Evolutionary conservation across 2,888 invertebrate species (phyloP), one percentile per base, ranked within the genome.

Genomic region (Drosophila neonasuta): DNA sequence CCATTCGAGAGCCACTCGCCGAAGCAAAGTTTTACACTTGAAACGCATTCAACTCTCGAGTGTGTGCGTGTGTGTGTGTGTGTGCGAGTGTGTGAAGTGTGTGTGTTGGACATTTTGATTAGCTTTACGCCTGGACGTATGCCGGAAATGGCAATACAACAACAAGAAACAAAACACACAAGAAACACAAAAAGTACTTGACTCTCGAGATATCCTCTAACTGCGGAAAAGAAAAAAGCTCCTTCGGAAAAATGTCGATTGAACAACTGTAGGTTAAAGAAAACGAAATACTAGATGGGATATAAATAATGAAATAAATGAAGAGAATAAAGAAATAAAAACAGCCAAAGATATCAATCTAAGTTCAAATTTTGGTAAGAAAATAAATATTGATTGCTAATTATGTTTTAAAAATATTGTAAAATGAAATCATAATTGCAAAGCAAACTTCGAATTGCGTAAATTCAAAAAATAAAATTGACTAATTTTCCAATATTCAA

Each of bases 31-130:
- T 84, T 82, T 80, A 79, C 79, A 76, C 77, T 82, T 52, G 57
- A 82, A 78, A 66, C 60, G 67, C 61, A 77, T 68, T 56, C 45
- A 74, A 54, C 55, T 62, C 54, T 50, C 65, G 76, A 68, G 45
- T 71, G 59, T 34, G 60, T 58, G 59, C 36, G 59, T 57, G 51
- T 62, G 46, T 52, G 55, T 54, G 59, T 51, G 55, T 56, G 46
- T 52, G 55, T 54, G 55, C 49, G 46, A 46, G 55, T 54, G 58
- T 52, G 44, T 49, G 39, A 44, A 50, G 62, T 68, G 82, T 71
- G 58, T 81, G 80, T 74, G 68, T 69, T 71, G 71, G 81, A 87
- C 83, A 85, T 82, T 85, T 87, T 81, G 81, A 81, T 81, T 81
- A 86, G 87, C 81, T 71, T 69, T 75, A 82, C 85, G 79, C 46